Evolutionary conservation across 1,140 invertebrate genomes (phyloP), one percentile per base, ranked within the genome.

Genomic region (Cotesia glomerata): DNA sequence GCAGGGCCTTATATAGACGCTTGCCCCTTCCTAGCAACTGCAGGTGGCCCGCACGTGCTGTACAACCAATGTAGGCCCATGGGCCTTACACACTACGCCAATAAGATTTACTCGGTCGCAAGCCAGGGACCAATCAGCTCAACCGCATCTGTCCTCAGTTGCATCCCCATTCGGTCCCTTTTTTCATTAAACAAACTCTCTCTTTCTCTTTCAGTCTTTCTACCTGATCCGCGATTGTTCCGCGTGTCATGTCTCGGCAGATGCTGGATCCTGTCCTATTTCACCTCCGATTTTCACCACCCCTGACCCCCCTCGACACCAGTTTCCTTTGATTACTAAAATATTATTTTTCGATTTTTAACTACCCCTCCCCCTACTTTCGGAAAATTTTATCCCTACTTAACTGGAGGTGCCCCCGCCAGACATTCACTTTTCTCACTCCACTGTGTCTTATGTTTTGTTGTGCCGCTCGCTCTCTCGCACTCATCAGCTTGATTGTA

Each of bases 21-120:
- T 64, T 51, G 1, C 61, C 81, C 83, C 80, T 77, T 76, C 81
- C 71, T 54, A 5, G 1, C 52, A 69, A 0, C 45, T 75, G 81
- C 85, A 84, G 85, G 84, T 86, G 82, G 81, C 82, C 78, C 79
- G 81, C 82, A 83, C 84, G 84, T 84, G 85, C 80, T 80, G 76
- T 61, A 76, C 64, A 74, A 72, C 83, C 82, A 84, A 84, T 82
- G 76, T 80, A 75, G 77, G 82, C 77, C 77, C 70, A 68, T 54
- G 77, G 80, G 82, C 81, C 86, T 84, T 84, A 78, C 81, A 80
- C 78, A 78, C 62, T 64, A 73, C 74, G 69, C 83, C 84, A 85
- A 84, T 86, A 70, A 77, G 76, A 80, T 75, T 69, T 71, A 79
- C 71, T 34, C 78, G 68, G 80, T 80, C 80, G 74, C 79, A 77